Evolutionary conservation across 2,797 vertebrate genomes (phyloP), one percentile per base, ranked within the genome.

Genomic region (Morus bassanus): DNA sequence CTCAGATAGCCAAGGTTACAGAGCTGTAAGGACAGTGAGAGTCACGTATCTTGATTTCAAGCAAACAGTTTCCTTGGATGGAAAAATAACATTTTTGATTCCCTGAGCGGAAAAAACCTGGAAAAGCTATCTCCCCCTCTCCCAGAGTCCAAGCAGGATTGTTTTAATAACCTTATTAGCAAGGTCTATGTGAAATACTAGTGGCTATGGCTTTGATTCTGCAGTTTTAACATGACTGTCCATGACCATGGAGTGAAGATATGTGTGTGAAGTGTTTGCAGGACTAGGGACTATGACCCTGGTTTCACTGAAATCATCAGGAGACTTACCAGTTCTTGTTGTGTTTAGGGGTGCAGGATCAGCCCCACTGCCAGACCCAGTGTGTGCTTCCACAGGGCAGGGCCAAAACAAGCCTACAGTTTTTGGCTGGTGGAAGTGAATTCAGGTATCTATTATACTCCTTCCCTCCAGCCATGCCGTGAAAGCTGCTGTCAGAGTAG

Each of bases 141-240:
- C 61, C 33, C 67, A 60, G 63, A 78, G 79, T 46, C 70, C 73
- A 96, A 57, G 67, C n/a, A 70, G 79, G 41, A 63, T 67, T 94
- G 82, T 84, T 95, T 96, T 72, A 97, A 74, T 91, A 94, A 91
- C 89, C 81, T 95, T 96, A 84, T 86, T 92, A 96, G n/a, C 35
- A 76, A 73, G 78, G 59, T 69, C 69, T 73, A 0, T 70, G 50
- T 41, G 46, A 91, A 93, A 93, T 75, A 30, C 1, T 41, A 64
- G 77, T 60, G 74, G 24, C 84, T 79, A 0, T 57, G 41, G 72
- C 81, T 65, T 73, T 10, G 11, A 0, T 35, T 50, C 35, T 72
- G 50, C 48, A 23, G 51, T 81, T 88, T 84, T 79, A 87, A n/a
- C 70, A 18, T 0, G 2, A n/a, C n/a, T 41, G 15, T 64, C 22